Base-by-base conservation (phyloP, 2,888 invertebrate species). In the Dasysyrphus tricinctus region DNA sequence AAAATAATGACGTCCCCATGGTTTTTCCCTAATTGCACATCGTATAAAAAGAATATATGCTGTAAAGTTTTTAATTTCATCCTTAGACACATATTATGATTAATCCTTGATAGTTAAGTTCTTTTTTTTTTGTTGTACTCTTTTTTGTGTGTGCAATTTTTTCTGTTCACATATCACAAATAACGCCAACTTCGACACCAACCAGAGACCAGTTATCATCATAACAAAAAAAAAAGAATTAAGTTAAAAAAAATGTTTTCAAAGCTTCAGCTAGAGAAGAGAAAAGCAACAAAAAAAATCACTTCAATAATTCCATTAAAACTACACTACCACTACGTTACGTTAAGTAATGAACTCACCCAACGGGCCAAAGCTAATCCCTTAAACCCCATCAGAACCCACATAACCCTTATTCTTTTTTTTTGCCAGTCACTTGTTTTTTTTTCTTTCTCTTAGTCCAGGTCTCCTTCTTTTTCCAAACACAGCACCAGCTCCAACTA, bases 231-330 rank as follows among this genome's bases (percentile, higher is more conserved):
- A 34, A 34, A 44, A 37, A 47, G 49, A 42, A 73, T 34, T n/a
- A 44, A 29, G n/a, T 24, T 14, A 19, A 69, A 67, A 57, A 49
- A 14, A 37, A 19, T 11, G 12, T 47, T 80, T 24, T 24, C 29
- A 77, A 49, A 81, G 70, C 56, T 77, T 14, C 19, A 39, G 24
- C 54, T 37, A 11, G 3, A 29, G n/a, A 19, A 44, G 11, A 61
- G 14, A 54, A 19, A 29, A 14, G n/a, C 19, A 54, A 12, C 37
- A 37, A 42, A 42, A 32, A 70, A 84, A 84, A 80, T 84, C 84
- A 84, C 80, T 80, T 72, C 80, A 84, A 76, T 84, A 76, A 84
- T 80, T 84, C 70, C 65, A 84, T 84, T 80, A 80, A 79, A 70
- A 69, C 84, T 72, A 49, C 75, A 49, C 74, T 32, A 49, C 65